A percentile compares a stretch with the other conserved stretches of the same genome.
Evolutionary conservation across 2,888 invertebrate genomes (phyloP).

Genomic region (Corbicula japonica): DNA sequence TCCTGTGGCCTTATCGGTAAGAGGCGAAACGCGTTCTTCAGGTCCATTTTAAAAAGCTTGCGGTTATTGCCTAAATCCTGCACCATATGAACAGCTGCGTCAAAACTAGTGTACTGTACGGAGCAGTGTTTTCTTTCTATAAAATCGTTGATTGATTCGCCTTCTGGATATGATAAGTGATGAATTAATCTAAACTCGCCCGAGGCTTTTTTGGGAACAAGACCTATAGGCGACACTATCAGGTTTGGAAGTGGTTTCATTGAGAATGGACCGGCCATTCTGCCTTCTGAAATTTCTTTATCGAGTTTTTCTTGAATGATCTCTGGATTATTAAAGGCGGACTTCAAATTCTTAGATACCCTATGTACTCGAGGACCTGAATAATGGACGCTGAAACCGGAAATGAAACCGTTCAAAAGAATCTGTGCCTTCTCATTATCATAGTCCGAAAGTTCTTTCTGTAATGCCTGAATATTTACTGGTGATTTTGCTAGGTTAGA

Average conservation of each 20-base stretch:
- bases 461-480: too few relatives aligned
- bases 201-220: constrained; percentile 51
- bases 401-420: constrained; percentile 28
- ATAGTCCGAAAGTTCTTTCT: too few relatives aligned
- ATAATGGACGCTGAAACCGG: constrained; percentile 48
- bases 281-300: constrained; percentile 28
- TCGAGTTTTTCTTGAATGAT: background rate
- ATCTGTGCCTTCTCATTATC: too few relatives aligned
- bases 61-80: constrained; percentile 9
- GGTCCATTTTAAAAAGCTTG: constrained; percentile 32
- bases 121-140: constrained; percentile 32
- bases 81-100: constrained; percentile 31
- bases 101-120: constrained; percentile 40
- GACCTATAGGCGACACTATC: constrained; percentile 50
- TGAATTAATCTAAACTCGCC: constrained; percentile 54
- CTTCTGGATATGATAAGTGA: constrained; percentile 50
- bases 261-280: constrained; percentile 39
- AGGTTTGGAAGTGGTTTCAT: constrained; percentile 32
- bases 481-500: too few relatives aligned
- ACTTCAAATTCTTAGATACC: background rate
- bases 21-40: constrained; percentile 31
- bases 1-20: constrained; percentile 17
- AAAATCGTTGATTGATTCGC: constrained; percentile 48
- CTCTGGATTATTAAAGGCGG: background rate
- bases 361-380: background rate